A percentile compares a stretch with the other conserved stretches of the same genome.
These are phyloP conservation scores for Stigmatopora argus DNA, from an alignment of 2,113 vertebrate species.

Conservation along the genomic window DNA sequence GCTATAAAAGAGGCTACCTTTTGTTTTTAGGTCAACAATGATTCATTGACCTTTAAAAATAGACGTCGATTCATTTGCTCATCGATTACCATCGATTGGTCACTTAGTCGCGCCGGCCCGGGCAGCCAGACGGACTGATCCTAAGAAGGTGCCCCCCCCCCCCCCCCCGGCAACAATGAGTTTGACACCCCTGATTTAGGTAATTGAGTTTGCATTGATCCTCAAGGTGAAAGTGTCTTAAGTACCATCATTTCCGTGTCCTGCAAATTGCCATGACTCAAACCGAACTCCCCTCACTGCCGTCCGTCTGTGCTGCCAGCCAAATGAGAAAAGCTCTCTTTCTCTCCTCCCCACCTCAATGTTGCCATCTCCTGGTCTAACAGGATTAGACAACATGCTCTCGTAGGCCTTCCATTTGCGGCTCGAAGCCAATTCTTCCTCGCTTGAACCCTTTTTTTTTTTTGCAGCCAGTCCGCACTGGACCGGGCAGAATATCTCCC, in stretches of 20 bases:
- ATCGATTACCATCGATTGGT: too few relatives aligned
- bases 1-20: too few relatives aligned
- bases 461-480: slow-evolving; percentile 60
- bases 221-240: not conserved
- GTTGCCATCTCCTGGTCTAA: slow-evolving; percentile 67
- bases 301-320: slow-evolving; percentile 7
- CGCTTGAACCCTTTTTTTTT: slow-evolving; percentile 65
- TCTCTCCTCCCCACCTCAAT: slow-evolving; percentile 56
- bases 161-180: too few relatives aligned
- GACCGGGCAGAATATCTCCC: slow-evolving; percentile 52
- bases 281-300: slow-evolving; percentile 10
- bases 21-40: too few relatives aligned
- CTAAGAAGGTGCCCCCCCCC: too few relatives aligned
- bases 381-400: slow-evolving; percentile 42
- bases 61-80: too few relatives aligned
- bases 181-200: not conserved
- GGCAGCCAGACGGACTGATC: too few relatives aligned
- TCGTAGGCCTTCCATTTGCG: slow-evolving; percentile 28
- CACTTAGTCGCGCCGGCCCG: too few relatives aligned
- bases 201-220: not conserved
- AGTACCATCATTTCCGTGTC: slow-evolving; percentile 11
- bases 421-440: slow-evolving; percentile 65
- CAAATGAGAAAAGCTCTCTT: slow-evolving; percentile 19
- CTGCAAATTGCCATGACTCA: slow-evolving; percentile 11
- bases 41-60: too few relatives aligned